Evolutionary conservation across 2,113 vertebrate genomes (phyloP).

Genomic region (Aptenodytes patagonicus): DNA sequence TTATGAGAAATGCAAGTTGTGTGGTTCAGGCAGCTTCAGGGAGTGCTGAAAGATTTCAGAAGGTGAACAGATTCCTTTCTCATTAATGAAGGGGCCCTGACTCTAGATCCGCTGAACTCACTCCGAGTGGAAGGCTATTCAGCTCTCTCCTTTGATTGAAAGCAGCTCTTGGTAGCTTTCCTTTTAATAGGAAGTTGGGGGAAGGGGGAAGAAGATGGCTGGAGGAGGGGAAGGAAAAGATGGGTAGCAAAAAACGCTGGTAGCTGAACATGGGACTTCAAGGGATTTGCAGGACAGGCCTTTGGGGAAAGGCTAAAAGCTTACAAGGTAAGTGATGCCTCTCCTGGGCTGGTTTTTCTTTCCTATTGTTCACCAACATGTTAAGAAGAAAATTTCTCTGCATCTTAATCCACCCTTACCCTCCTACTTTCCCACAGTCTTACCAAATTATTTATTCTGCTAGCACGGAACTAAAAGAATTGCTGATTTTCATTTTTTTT

Average conservation of each 20-base stretch:
- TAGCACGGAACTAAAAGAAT: not conserved
- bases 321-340: not conserved
- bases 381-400: not conserved
- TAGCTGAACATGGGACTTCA: not conserved
- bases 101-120: not conserved
- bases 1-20: not conserved
- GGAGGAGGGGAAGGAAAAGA: not conserved
- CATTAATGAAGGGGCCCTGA: slow-evolving; percentile 58
- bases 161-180: not conserved
- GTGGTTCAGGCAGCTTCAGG: not conserved
- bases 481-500: not conserved
- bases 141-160: slow-evolving; percentile 29
- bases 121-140: not conserved
- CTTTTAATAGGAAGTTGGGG: slow-evolving; percentile 1
- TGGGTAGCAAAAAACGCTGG: not conserved
- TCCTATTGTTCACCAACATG: not conserved
- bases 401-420: not conserved
- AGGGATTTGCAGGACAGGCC: not conserved
- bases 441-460: not conserved
- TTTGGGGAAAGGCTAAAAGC: not conserved
- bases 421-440: not conserved
- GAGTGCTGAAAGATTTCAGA: not conserved
- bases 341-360: not conserved
- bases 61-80: slow-evolving; percentile 51
- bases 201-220: not conserved